Evolutionary conservation across 2,888 invertebrate species (phyloP), one percentile per base, ranked within the genome.

Genomic region (Itoplectis maculator): DNA sequence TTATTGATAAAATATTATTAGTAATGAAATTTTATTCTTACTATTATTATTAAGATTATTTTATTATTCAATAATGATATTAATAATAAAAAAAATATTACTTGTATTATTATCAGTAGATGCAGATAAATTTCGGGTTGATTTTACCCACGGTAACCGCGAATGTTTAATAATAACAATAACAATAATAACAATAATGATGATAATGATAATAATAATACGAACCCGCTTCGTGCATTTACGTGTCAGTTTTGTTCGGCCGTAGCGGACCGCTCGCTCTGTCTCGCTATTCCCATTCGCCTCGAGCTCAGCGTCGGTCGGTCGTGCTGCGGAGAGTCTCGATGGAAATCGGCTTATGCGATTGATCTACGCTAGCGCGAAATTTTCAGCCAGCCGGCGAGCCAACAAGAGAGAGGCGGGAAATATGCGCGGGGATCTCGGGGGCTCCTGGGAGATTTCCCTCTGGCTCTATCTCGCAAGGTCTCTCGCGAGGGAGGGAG

Each of bases 341-440:
- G 65, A 51, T 70, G 78, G 73, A 74, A 82, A 82, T 82, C 78
- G 59, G 68, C 63, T 70, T 59, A 35, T 15, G 68, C 49, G 59
- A 54, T 47, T 74, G 51, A 69, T 59, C 47, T 65, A 35, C 20
- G 49, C 51, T 68, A 70, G 68, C 59, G 68, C 68, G 66, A 63
- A 76, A 76, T 82, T 76, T 66, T 63, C 77, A 73, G 40, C 61
- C 61, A 66, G 51, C 54, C 54, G 51, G 40, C 35, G 42, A 35
- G 35, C 51, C 56, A 40, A 13, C n/a, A 35, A 45, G 23, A n/a
- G 9, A 29, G n/a, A 42, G 59, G 61, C 49, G 47, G 13, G 51
- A 20, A 70, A 56, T 70, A 23, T 56, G 70, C 70, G 29, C 23
- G 40, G n/a, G 23, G 42, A 54, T 20, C 40, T 20, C 9, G 20